Evolutionary conservation across 2,797 vertebrate species (phyloP).

Genomic region (Neostethus bicornis): DNA sequence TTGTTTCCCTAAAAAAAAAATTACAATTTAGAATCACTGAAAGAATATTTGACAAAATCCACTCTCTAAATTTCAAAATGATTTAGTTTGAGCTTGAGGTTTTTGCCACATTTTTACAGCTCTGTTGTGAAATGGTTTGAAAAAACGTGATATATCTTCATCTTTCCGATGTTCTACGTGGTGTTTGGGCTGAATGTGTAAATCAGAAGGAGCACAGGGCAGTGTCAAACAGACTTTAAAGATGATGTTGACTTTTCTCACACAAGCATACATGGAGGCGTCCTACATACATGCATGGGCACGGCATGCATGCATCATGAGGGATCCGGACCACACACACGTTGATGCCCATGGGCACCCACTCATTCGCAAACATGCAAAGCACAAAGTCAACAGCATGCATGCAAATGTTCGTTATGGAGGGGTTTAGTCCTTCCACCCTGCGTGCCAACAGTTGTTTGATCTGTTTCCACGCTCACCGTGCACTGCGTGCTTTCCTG

Average conservation of each 20-base stretch:
- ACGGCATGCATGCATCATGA: constrained; percentile 9
- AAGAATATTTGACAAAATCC: no score
- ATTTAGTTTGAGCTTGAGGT: no score
- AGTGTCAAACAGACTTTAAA: constrained; percentile 58
- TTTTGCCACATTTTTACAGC: no score
- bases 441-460: constrained; percentile 57
- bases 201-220: constrained; percentile 50
- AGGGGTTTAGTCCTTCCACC: constrained; percentile 25
- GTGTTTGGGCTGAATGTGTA: constrained; percentile 47
- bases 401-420: constrained; percentile 19
- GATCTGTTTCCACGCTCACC: constrained; percentile 52
- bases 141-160: constrained; percentile 64
- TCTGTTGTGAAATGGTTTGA: no score
- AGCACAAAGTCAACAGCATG: constrained; percentile 17
- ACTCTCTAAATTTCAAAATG: no score
- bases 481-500: constrained; percentile 55
- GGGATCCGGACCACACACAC: constrained; percentile 6
- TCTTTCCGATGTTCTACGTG: constrained; percentile 31
- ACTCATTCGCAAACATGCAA: constrained; percentile 26
- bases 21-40: no score
- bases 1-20: no score
- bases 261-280: constrained; percentile 6
- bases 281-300: constrained; percentile 13
- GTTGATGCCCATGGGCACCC: constrained; percentile 16
- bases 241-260: constrained; percentile 65